Base-by-base conservation (phyloP, 2,888 invertebrate genomes). In the Oxyteleia sp. region DNA sequence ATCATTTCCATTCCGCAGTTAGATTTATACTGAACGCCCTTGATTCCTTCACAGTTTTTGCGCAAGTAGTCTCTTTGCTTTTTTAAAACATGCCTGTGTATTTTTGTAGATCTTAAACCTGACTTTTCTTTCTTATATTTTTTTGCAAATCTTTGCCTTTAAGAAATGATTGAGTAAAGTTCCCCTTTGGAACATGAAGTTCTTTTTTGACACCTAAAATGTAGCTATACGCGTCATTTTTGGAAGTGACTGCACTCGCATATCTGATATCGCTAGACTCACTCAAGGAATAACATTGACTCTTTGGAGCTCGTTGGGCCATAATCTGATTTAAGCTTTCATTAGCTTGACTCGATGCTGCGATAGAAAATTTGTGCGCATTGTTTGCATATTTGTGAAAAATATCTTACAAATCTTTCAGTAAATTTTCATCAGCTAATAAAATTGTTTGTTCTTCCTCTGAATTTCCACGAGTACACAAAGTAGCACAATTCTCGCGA, bases 251-350 rank as follows among this genome's bases (percentile, higher is more conserved):
- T 16, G 71, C 43, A 49, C 71, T 71, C 16, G 41, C 55, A 68
- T 23, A 68, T 68, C 68, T 68, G 0, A 26, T 55, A 68, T 72
- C 53, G 18, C 32, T 11, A 5, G 74, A 74, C 29, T 74, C 72
- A 59, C 69, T 85, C 16, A 20, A 43, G 26, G 80, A 80, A 11
- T 68, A 61, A 41, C 82, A 84, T 26, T 69, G 35, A 76, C 69
- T 85, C 71, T 88, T 87, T 18, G 76, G 84, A 38, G 86, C 84
- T 84, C 85, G 85, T 18, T 82, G 66, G 11, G 84, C 79, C 71
- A 88, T 85, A 23, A 87, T 85, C 38, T 66, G 74, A 66, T 87
- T 87, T 16, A 88, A 64, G 57, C 64, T 78, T 83, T 88, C 88
- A 66, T 87, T 88, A 43, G 68, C 76, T 49, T 87, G 87, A 18